Percentiles rank a stretch among this genome's conserved stretches.
Conservation (phyloP, 2,797 vertebrate species). For the Taenioides sp. region DNA sequence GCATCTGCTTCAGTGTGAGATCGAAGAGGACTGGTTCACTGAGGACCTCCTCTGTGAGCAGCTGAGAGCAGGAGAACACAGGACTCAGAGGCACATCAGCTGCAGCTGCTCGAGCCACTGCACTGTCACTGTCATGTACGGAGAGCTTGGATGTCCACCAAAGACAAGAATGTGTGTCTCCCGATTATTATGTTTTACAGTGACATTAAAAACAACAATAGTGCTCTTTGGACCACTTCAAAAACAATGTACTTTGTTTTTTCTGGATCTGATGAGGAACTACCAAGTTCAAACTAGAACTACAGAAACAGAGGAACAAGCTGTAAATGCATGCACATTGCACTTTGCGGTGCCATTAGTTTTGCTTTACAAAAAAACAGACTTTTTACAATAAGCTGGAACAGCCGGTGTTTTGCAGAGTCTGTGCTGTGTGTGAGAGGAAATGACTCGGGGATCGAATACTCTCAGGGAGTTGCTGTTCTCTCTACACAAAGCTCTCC, state of each 20-base stretch:
- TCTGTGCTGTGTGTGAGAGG: slow-evolving; percentile 6
- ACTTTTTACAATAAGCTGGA: slow-evolving; percentile 21
- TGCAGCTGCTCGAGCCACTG: slow-evolving; percentile 8
- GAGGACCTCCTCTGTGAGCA: slow-evolving; percentile 15
- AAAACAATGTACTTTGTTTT: slow-evolving; percentile 10
- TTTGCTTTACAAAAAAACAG: slow-evolving; percentile 36
- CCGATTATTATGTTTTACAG: neutral
- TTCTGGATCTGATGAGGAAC: neutral
- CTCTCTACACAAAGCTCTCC: slow-evolving; percentile 39
- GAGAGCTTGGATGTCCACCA: slow-evolving; percentile 1
- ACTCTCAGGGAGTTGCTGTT: slow-evolving; percentile 65
- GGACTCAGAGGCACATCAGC: neutral
- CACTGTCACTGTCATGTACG: neutral
- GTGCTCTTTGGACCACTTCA: neutral
- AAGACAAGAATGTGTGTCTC: neutral
- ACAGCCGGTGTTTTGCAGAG: slow-evolving; percentile 9
- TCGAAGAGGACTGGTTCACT: slow-evolving; percentile 6
- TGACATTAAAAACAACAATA: neutral
- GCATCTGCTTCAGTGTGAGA: slow-evolving; percentile 1
- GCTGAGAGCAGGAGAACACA: slow-evolving; percentile 11
- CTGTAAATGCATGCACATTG: slow-evolving; percentile 10
- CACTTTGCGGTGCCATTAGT: slow-evolving; percentile 20
- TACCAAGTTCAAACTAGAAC: slow-evolving; percentile 18
- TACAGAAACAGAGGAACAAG: slow-evolving; percentile 16
- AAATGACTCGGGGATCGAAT: slow-evolving; percentile 47